phyloP scores from a whole-genome alignment of 1,140 invertebrate genomes.

The Diabrotica undecimpunctata region DNA sequence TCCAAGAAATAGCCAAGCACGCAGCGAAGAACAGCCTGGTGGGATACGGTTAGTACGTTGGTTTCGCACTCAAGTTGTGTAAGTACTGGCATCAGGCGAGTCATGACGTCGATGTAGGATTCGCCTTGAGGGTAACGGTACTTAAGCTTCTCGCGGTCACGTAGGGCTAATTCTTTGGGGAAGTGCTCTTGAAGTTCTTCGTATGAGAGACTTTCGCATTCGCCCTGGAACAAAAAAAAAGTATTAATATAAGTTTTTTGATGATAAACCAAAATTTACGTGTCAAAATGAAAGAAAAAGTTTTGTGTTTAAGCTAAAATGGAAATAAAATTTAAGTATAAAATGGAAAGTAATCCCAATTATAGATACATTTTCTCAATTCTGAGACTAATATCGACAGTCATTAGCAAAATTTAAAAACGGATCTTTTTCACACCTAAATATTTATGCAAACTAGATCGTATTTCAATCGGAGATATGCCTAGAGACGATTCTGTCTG shows the following conservation, averaged over 20 bases:
- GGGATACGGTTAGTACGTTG: constrained; percentile 83
- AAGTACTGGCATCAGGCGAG: constrained; percentile 75
- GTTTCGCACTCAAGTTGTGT: constrained; percentile 77
- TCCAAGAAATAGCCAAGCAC: constrained; percentile 88
- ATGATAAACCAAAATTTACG: neutral
- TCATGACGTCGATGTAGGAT: constrained; percentile 84
- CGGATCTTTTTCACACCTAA: no score
- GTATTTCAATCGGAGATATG: no score
- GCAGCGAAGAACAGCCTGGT: constrained; percentile 89
- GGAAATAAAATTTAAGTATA: no score
- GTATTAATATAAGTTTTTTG: neutral
- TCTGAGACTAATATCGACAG: no score
- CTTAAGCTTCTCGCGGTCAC: constrained; percentile 87
- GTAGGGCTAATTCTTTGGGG: constrained; percentile 85
- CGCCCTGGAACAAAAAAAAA: constrained; percentile 60
- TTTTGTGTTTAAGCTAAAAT: neutral
- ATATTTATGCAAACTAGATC: no score
- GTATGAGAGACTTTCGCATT: constrained; percentile 90
- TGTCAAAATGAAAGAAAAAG: neutral
- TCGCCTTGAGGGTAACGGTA: constrained; percentile 92
- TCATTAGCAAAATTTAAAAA: no score
- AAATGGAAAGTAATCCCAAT: no score
- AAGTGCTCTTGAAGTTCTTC: constrained; percentile 88
- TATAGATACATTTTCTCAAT: no score
- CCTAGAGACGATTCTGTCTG: no score